phyloP scores from a whole-genome alignment of 2,888 invertebrate species.

The Mimachlamys varia region DNA sequence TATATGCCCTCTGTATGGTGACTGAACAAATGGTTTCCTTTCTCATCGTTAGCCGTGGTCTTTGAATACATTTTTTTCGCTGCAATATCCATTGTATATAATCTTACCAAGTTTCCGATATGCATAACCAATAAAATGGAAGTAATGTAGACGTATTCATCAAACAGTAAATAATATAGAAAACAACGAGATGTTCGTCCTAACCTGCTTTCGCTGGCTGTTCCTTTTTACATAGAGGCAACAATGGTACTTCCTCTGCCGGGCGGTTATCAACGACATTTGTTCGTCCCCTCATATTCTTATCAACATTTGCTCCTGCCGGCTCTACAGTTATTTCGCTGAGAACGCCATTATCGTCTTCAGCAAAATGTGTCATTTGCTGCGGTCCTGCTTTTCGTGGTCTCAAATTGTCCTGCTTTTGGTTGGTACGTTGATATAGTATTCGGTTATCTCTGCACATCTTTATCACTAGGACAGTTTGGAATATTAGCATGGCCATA shows the following conservation, averaged over 20 bases:
- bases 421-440: background rate
- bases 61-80: too few species aligned
- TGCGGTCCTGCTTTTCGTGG: background rate
- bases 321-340: background rate
- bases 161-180: too few species aligned
- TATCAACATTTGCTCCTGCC: background rate
- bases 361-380: background rate
- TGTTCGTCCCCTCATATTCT: background rate
- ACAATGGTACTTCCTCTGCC: background rate
- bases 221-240: background rate
- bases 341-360: background rate
- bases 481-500: background rate
- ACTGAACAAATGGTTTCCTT: too few species aligned
- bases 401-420: background rate
- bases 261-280: background rate
- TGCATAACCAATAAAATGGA: too few species aligned
- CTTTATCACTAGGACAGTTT: background rate
- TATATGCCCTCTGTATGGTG: too few species aligned
- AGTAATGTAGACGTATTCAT: too few species aligned
- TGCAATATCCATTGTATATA: too few species aligned
- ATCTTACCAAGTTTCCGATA: too few species aligned
- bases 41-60: too few species aligned
- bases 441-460: background rate
- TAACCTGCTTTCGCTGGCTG: background rate
- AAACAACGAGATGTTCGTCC: too few species aligned